Base-by-base conservation (phyloP, 2,797 vertebrate genomes). In the Intellagama lesueurii region DNA sequence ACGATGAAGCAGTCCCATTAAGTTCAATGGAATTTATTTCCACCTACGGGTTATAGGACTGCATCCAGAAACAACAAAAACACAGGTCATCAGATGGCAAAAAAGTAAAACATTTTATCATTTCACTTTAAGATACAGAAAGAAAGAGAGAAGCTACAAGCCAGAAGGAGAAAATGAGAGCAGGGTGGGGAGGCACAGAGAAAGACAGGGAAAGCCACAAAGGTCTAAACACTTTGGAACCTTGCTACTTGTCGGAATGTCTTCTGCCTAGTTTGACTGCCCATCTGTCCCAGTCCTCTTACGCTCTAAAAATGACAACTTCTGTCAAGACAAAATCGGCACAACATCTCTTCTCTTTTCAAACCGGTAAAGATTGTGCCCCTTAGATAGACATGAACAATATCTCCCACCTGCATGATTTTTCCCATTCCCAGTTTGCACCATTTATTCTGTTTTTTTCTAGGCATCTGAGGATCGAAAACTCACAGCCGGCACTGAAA, bases 41-140 rank as follows among this genome's bases (percentile, higher is more conserved):
- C 7, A n/a, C n/a, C 2, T 30, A 72, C 24, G 19, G 8, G 24
- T 47, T 35, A 12, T 17, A 35, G 72, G 72, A 19, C 17, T 73
- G 72, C 72, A 73, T 28, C 6, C n/a, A 35, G 17, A 35, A 7
- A 35, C 60, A 93, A 70, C 9, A 49, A 56, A 56, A 9, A 93
- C 81, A 89, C 88, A 77, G 84, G 4, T 87, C 76, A 87, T 56
- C 77, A 73, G 75, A 78, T 80, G n/a, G 44, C 22, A 86, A 80
- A 90, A 93, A 91, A 93, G 82, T 70, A 52, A 60, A 76, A 26
- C 40, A 47, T 44, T n/a, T 40, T 17, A 64, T 64, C 14, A 22
- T 64, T 19, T 64, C 60, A 64, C 19, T 17, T 64, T 64, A 64
- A 17, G 19, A 17, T 7, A 56, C 7, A 4, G 60, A 64, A 12